Percentiles rank a stretch among this genome's conserved stretches.
These are phyloP conservation scores for Callimorpha dominula DNA, from an alignment of 2,888 invertebrate species.

Conservation along the genomic window DNA sequence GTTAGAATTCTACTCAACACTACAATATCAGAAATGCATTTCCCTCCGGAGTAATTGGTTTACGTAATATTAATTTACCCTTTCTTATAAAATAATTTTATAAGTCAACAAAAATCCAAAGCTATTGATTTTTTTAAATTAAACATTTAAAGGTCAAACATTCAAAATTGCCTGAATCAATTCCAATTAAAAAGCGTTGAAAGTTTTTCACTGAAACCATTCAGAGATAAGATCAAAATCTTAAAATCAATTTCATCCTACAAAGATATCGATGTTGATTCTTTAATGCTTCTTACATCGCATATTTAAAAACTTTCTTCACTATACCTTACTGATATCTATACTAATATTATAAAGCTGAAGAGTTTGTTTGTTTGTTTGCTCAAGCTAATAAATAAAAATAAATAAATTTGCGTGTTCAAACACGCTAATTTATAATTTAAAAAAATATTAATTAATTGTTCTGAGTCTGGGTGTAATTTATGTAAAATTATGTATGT, in stretches of 20 bases:
- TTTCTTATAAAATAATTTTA: background rate
- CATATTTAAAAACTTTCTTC: too few relatives aligned
- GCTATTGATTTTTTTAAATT: background rate
- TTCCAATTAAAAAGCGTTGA: background rate
- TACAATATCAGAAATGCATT: too few relatives aligned
- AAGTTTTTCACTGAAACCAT: constrained; percentile 4
- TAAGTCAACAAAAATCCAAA: background rate
- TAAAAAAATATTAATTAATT: too few relatives aligned
- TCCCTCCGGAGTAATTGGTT: background rate
- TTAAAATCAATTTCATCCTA: background rate
- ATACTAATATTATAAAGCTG: too few relatives aligned
- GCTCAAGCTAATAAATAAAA: too few relatives aligned
- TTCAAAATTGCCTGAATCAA: background rate
- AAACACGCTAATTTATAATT: too few relatives aligned
- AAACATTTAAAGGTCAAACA: background rate
- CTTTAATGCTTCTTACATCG: background rate
- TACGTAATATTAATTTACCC: background rate
- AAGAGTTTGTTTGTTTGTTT: too few relatives aligned
- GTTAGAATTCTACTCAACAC: too few relatives aligned
- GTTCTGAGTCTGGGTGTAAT: too few relatives aligned
- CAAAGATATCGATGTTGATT: background rate
- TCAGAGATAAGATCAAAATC: background rate
- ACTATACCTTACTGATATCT: too few relatives aligned
- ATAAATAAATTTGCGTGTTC: too few relatives aligned
- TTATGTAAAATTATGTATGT: too few relatives aligned